Evolutionary conservation across 2,113 vertebrate genomes (phyloP).

Genomic region (Cephalopholis sonnerati): DNA sequence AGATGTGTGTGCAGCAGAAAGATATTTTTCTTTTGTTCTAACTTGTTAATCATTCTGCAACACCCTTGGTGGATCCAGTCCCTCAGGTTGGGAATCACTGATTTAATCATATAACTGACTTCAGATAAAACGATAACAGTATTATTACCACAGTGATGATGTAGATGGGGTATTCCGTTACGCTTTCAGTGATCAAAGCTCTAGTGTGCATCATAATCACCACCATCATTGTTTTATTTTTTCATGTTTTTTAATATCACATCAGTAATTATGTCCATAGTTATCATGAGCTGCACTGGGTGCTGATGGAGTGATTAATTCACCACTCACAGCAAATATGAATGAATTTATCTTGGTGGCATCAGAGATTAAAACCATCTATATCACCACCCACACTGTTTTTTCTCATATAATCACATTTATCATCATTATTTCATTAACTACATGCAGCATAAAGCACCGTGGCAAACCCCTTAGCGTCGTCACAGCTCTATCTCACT

Average conservation of each 20-base stretch:
- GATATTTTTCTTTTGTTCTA: too few relatives aligned
- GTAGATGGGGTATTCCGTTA: too few relatives aligned
- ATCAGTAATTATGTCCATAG: background rate
- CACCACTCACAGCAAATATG: background rate
- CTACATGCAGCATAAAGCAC: background rate
- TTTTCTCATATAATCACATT: background rate
- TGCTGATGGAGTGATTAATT: background rate
- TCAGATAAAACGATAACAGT: too few relatives aligned
- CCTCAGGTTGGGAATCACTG: too few relatives aligned
- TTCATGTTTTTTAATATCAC: background rate
- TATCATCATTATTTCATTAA: background rate
- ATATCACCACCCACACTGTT: constrained; percentile 3
- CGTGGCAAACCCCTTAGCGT: too few relatives aligned
- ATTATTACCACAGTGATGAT: too few relatives aligned
- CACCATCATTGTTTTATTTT: background rate
- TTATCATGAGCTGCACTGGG: background rate
- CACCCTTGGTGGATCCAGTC: too few relatives aligned
- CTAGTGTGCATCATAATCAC: background rate
- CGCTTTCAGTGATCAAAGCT: background rate
- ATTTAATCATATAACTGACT: too few relatives aligned
- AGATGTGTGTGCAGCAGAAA: too few relatives aligned
- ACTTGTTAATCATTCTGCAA: too few relatives aligned
- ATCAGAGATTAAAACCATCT: background rate
- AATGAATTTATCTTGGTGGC: background rate
- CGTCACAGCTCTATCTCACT: background rate